Conservation (phyloP, 2,113 vertebrate genomes). For the Trinectes maculatus region DNA sequence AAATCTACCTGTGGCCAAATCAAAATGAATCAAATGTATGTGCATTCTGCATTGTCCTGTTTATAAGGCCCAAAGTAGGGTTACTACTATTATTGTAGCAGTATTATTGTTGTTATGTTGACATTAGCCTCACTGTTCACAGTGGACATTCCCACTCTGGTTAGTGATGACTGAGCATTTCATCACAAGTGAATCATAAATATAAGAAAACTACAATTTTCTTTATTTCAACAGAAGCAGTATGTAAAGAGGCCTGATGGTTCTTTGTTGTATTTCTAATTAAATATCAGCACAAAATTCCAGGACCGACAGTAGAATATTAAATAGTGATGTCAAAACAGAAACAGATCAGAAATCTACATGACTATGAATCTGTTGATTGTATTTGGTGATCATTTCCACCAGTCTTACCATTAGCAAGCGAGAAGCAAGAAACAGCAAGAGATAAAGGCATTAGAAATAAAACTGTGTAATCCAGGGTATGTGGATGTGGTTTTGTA, state of each 20-base stretch:
- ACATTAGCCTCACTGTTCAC: too few species aligned
- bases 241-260: not conserved
- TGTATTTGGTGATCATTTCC: too few species aligned
- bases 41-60: too few species aligned
- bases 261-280: not conserved
- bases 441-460: not conserved
- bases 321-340: not conserved
- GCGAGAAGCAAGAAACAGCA: not conserved
- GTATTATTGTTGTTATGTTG: not conserved
- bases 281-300: not conserved
- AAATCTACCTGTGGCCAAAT: too few species aligned
- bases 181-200: not conserved
- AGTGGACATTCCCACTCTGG: not conserved
- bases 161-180: not conserved
- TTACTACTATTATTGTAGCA: too few species aligned
- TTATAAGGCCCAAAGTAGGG: too few species aligned
- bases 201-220: not conserved
- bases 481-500: not conserved
- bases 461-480: not conserved
- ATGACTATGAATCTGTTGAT: not conserved
- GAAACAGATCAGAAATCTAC: not conserved
- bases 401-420: too few species aligned
- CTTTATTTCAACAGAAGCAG: not conserved
- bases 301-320: not conserved
- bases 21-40: too few species aligned